A percentile compares a stretch with the other conserved stretches of the same genome.
phyloP scores from a whole-genome alignment of 1,140 invertebrate species.

The Rhagoletis pomonella region DNA sequence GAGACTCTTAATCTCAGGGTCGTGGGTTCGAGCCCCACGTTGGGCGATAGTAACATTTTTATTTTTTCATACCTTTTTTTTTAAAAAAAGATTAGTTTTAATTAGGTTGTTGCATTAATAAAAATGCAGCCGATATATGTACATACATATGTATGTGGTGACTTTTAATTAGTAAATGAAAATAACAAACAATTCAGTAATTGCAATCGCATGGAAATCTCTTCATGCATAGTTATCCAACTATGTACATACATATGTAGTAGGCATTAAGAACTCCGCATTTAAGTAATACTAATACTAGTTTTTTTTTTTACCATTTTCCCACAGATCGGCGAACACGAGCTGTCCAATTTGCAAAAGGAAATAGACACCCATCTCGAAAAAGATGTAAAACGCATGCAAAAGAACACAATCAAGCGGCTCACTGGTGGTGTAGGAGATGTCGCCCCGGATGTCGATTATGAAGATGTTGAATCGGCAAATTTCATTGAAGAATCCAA shows the following conservation, averaged over 20 bases:
- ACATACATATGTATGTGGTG: no score
- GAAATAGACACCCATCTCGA: constrained; percentile 87
- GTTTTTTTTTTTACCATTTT: neutral
- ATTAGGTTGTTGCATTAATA: no score
- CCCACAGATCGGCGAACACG: constrained; percentile 75
- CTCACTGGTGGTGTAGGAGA: constrained; percentile 39
- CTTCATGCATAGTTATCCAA: no score
- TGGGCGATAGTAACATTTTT: constrained; percentile 76
- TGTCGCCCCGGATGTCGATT: constrained; percentile 54
- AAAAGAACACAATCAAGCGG: constrained; percentile 62
- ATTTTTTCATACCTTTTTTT: no score
- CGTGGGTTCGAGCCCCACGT: constrained; percentile 93
- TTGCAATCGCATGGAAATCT: no score
- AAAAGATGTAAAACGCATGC: constrained; percentile 75
- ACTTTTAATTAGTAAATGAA: no score
- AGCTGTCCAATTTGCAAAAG: constrained; percentile 82
- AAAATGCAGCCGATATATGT: no score
- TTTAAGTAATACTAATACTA: no score
- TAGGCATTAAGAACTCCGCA: no score
- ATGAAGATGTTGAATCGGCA: constrained; percentile 75
- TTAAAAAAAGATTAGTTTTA: no score
- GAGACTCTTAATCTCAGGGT: constrained; percentile 95
- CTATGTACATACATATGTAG: no score
- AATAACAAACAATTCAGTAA: no score
- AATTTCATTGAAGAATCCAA: constrained; percentile 79